Base-by-base conservation (phyloP, 2,113 vertebrate genomes). In the Atherinomorus stipes region DNA sequence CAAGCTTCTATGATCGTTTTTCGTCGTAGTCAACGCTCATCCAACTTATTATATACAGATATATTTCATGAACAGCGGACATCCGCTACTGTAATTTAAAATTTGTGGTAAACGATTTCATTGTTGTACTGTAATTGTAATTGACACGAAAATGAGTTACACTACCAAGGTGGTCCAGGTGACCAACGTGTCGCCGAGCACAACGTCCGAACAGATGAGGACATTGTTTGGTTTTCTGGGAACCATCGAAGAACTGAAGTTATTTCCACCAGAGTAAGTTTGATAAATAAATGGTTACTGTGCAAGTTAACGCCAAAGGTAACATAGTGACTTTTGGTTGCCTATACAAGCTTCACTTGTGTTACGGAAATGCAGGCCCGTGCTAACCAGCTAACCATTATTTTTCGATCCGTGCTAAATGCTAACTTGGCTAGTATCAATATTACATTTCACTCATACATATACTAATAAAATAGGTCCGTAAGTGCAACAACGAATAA, bases 181-280 rank as follows among this genome's bases (percentile, higher is more conserved):
- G 94, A 98, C 97, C 9, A 97, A 98, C 65, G 96, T 97, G 90
- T 97, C 96, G 44, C 97, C 95, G 53, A 96, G 96, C 92, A 95
- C 97, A 26, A 97, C 95, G 82, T 97, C 96, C 64, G 97, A 98
- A 88, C 97, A 98, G 94, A 97, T 97, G 96, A 94, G 95, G 83
- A 98, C 95, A 26, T 95, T 98, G 53, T 98, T 98, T 86, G 96
- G 96, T 12, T 98, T 97, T 90, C 91, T 98, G 74, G 97, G 96
- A 84, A 97, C 96, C 92, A 97, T 98, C 85, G 95, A 97, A 68
- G 96, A 98, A 50, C 90, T 97, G 22, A 95, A 95, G 81, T 91
- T 98, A 66, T 98, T 97, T 89, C 97, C 96, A 31, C 96, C 95
- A 28, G 96, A 98, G 97, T 98, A 81, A 97, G 97, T 96, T 4